Base-by-base conservation (phyloP, 1,140 invertebrate genomes). In the Uloborus diversus region DNA sequence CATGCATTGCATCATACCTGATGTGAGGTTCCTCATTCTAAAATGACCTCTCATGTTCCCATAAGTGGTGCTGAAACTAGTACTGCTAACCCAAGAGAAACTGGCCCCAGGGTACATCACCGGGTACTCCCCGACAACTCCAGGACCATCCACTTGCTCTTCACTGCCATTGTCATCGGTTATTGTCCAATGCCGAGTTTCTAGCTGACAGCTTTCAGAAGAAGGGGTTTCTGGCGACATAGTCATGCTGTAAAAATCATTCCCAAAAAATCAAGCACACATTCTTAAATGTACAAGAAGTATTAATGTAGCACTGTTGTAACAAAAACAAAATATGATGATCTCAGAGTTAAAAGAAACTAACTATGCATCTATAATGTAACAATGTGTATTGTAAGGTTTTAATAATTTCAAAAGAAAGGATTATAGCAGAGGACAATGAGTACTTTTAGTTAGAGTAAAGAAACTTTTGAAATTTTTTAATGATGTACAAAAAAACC, bases 91-190 rank as follows among this genome's bases (percentile, higher is more conserved):
- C 84, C 84, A 85, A 17, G 82, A 83, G 71, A 73, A 84, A 28
- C 70, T 81, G 7, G 75, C 76, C 11, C 84, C 85, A 28, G 85
- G 85, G 51, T 57, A 82, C 84, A 85, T 85, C 17, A 84, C 71
- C 27, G 85, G 85, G 57, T 81, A 84, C 61, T 85, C 81, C 7
- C 84, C 85, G 17, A 86, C 84, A 75, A 86, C 85, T 17, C 85
- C 85, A 56, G 84, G 84, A 14, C 85, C 85, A 81, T 83, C 75
- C n/a, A 85, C 84, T 73, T 51, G 68, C 51, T 86, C 85, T 56
- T 83, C 84, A 13, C 71, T 65, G 0, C 83, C 85, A 70, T 84
- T 78, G 27, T 83, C 84, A 81, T 85, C 83, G 27, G 83, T 85
- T 51, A 85, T 84, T 49, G 68, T 76, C 85, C 85, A 86, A 71